Conservation (phyloP, 2,797 vertebrate genomes). For the Sebastes trivittatus region DNA sequence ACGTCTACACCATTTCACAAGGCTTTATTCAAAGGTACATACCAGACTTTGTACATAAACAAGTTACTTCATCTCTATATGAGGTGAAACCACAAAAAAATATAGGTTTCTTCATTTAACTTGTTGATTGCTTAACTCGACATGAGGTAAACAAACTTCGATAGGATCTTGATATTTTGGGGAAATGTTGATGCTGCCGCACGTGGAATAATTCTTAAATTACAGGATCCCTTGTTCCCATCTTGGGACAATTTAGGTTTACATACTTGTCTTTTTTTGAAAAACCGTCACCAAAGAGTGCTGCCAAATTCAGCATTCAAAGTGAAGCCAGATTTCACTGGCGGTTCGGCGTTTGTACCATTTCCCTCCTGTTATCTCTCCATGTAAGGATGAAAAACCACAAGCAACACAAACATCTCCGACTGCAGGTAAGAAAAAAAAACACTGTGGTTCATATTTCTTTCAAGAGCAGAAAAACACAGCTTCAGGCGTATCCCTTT, state of each 20-base stretch:
- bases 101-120: not conserved
- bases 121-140: not conserved
- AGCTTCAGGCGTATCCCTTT: constrained; percentile 60
- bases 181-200: not conserved
- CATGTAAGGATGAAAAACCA: constrained; percentile 33
- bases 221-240: not conserved
- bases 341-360: constrained; percentile 1
- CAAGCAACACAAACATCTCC: constrained; percentile 47
- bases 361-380: constrained; percentile 42
- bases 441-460: constrained; percentile 39
- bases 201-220: not conserved
- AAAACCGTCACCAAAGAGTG: not conserved
- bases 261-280: not conserved
- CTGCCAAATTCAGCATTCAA: not conserved
- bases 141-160: not conserved
- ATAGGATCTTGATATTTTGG: not conserved
- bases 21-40: not conserved
- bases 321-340: constrained; percentile 21
- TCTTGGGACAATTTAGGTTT: not conserved
- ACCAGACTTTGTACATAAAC: not conserved
- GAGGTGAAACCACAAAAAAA: not conserved
- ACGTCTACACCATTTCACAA: not conserved
- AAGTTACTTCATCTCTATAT: not conserved
- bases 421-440: constrained; percentile 35
- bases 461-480: constrained; percentile 63